Percentiles rank a stretch among this genome's conserved stretches.
Conservation (phyloP, 23 tunicate genomes). For the Oikopleura vanhoeffeni region DNA sequence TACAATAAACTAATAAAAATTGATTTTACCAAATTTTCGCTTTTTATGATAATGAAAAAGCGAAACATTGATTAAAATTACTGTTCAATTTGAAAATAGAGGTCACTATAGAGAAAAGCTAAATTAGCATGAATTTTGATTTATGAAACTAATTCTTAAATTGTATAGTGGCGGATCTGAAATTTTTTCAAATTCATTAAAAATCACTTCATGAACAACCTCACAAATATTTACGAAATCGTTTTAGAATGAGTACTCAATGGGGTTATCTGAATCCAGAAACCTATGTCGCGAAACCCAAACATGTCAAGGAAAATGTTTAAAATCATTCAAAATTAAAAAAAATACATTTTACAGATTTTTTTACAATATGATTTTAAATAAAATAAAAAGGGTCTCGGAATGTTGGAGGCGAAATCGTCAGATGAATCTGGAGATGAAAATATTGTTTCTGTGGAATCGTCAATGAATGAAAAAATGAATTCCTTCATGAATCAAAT, state of each 20-base stretch:
- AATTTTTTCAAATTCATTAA: too few relatives aligned
- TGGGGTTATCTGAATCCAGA: constrained; percentile 13
- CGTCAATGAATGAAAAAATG: background rate
- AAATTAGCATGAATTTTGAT: too few relatives aligned
- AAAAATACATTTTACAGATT: background rate
- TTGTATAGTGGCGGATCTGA: too few relatives aligned
- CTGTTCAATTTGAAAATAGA: too few relatives aligned
- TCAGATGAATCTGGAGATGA: background rate
- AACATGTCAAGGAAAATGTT: background rate
- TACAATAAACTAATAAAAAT: too few relatives aligned
- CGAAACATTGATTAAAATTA: too few relatives aligned
- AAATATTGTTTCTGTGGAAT: background rate
- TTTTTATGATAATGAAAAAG: too few relatives aligned
- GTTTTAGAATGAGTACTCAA: background rate
- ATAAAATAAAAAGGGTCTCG: background rate
- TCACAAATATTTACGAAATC: background rate
- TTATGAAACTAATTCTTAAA: too few relatives aligned
- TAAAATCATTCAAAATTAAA: background rate
- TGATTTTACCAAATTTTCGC: too few relatives aligned
- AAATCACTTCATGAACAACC: too few relatives aligned
- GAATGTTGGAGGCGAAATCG: background rate
- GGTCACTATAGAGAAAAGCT: too few relatives aligned
- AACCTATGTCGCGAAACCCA: background rate
- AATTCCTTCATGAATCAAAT: background rate
- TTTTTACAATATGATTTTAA: background rate